Evolutionary conservation across 2,888 invertebrate species (phyloP).

Genomic region (Athrips mouffetella): DNA sequence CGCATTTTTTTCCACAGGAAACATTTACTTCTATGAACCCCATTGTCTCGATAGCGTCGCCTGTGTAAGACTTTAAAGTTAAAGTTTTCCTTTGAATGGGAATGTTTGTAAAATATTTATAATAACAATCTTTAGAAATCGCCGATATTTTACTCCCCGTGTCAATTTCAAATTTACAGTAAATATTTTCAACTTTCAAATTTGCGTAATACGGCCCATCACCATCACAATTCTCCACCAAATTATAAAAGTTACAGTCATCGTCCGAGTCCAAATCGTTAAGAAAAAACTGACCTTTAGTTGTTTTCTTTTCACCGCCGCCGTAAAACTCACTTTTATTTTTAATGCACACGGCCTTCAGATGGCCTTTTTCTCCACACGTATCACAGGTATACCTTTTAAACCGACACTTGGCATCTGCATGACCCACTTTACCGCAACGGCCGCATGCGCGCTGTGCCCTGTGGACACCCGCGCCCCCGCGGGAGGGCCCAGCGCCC

Average conservation of each 20-base stretch:
- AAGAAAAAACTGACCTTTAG: slow-evolving; percentile 14
- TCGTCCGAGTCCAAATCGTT: slow-evolving; percentile 18
- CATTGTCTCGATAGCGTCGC: not conserved
- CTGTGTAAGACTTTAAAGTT: not conserved
- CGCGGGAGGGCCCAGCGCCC: slow-evolving; percentile 14
- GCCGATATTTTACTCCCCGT: slow-evolving; percentile 24
- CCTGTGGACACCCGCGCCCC: slow-evolving; percentile 5
- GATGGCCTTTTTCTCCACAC: slow-evolving; percentile 14
- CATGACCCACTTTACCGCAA: slow-evolving; percentile 9
- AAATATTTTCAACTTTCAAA: slow-evolving; percentile 17
- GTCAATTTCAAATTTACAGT: slow-evolving; percentile 22
- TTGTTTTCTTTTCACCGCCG: not conserved
- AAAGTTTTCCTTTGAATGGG: not conserved
- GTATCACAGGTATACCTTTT: slow-evolving; percentile 15
- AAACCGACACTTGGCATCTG: slow-evolving; percentile 11
- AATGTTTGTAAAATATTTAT: slow-evolving; percentile 19
- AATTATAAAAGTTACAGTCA: too few relatives aligned
- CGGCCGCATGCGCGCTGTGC: slow-evolving; percentile 8
- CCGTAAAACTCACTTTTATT: slow-evolving; percentile 1
- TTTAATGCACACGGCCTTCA: slow-evolving; percentile 15
- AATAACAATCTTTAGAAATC: slow-evolving; percentile 24
- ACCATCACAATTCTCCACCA: too few relatives aligned
- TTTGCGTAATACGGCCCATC: slow-evolving; percentile 18
- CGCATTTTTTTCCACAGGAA: not conserved
- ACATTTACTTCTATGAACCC: not conserved